Evolutionary conservation across 2,797 vertebrate genomes (phyloP).

Genomic region (Gastrophryne carolinensis): DNA sequence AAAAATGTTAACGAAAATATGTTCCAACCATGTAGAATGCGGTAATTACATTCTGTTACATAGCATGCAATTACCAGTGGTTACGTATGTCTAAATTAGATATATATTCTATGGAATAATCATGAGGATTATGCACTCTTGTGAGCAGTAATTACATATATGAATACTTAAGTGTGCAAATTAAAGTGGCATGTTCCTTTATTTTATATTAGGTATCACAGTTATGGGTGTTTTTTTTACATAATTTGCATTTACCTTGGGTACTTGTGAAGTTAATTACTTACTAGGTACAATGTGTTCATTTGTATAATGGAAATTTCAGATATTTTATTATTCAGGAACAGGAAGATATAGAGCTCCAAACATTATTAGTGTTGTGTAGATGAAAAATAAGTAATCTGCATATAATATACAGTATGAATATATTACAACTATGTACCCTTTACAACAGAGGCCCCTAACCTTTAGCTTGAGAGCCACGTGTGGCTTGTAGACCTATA

Average conservation of each 20-base stretch:
- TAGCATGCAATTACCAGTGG: constrained; percentile 12
- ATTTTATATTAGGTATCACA: constrained; percentile 5
- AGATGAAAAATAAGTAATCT: too few species aligned
- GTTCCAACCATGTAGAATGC: not conserved
- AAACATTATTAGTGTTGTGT: not conserved
- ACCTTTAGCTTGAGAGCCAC: too few species aligned
- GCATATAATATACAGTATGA: too few species aligned
- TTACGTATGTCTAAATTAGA: constrained; percentile 5
- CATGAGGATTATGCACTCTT: not conserved
- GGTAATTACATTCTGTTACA: constrained; percentile 8
- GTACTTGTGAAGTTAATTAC: not conserved
- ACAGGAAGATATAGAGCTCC: not conserved
- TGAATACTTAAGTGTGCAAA: not conserved
- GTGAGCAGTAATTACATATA: not conserved
- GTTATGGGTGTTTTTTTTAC: not conserved
- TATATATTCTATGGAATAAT: constrained; percentile 9
- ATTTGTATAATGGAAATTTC: too few species aligned
- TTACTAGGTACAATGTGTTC: not conserved
- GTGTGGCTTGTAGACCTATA: too few species aligned
- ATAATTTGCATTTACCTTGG: not conserved
- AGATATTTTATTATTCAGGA: not conserved
- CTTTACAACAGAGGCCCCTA: too few species aligned
- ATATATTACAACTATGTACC: too few species aligned
- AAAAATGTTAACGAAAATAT: not conserved
- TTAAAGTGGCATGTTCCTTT: not conserved